phyloP scores from a whole-genome alignment of 2,797 vertebrate genomes.

The Clarias platycephalus region DNA sequence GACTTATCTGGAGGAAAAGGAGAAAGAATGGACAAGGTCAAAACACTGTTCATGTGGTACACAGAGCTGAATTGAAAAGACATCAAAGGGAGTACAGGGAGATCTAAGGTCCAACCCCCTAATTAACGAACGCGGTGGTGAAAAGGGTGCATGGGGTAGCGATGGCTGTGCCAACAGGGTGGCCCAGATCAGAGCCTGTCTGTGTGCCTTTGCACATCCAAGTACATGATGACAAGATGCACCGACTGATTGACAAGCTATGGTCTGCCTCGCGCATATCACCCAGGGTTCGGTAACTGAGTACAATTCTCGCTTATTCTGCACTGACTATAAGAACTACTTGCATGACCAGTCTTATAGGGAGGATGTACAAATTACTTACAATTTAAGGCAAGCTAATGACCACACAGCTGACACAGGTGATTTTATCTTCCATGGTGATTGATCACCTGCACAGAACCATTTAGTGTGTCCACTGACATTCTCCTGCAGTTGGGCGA shows the following conservation, averaged over 20 bases:
- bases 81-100: constrained; percentile 58
- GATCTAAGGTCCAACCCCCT: constrained; percentile 75
- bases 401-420: background rate
- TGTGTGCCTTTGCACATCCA: constrained; percentile 71
- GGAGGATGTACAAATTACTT: background rate
- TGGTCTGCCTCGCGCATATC: background rate
- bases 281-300: background rate
- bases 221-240: constrained; percentile 71
- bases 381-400: background rate
- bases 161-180: constrained; percentile 76
- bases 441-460: constrained; percentile 23
- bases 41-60: constrained; percentile 60
- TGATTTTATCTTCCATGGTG: background rate
- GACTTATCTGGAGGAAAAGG: constrained; percentile 30
- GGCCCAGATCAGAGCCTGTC: constrained; percentile 75
- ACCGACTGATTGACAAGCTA: constrained; percentile 24
- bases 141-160: constrained; percentile 80
- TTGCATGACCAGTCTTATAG: background rate
- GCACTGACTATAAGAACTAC: constrained; percentile 13
- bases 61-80: constrained; percentile 48
- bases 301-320: constrained; percentile 49
- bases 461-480: constrained; percentile 29
- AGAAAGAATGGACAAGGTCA: constrained; percentile 32
- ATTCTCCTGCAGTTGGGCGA: constrained; percentile 37
- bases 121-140: constrained; percentile 80